Base-by-base conservation (phyloP, 2,888 invertebrate genomes). In the Noctua janthina region DNA sequence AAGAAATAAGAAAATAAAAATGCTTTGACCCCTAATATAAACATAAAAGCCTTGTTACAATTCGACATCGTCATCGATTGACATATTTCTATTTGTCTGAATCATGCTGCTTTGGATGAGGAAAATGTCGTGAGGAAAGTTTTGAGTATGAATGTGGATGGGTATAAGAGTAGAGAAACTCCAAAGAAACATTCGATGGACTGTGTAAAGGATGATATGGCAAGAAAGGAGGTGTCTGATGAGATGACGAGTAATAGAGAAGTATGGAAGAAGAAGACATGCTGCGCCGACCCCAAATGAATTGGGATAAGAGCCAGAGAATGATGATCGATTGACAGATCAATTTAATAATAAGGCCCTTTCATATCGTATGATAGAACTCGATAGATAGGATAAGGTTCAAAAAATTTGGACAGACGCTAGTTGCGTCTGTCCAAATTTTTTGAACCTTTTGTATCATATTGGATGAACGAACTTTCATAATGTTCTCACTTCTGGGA, bases 301-400 rank as follows among this genome's bases (percentile, higher is more conserved):
- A 43, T 43, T 43, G 0, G 43, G 43, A 43, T 1, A 43, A 43
- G 43, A 7, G 43, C 43, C 0, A 43, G 43, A 43, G 43, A 43
- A 43, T 43, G 43, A 43, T 43, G 43, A 43, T 43, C 43, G 43
- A 43, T 43, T 43, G 43, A 43, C 43, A 29, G 59, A 29, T 84
- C 69, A 74, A 84, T 71, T 74, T 39, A 70, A 74, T 70, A 79
- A 79, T 84, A 62, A 59, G 29, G 17, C 46, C 20, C 62, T 54
- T 54, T 46, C 2, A 39, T 35, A 8, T 69, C 39, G 20, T 62
- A 67, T 29, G 35, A 68, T 59, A 56, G 7, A 35, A 76, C 39
- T 39, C 51, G 2, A 81, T 51, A 74, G 74, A 59, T 75, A 29
- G 29, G 29, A 29, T 29, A 29, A 29, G 29, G 29, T 29, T 29